Evolutionary conservation across 2,888 invertebrate species (phyloP), one percentile per base, ranked within the genome.

Genomic region (Aphodius sticticus): DNA sequence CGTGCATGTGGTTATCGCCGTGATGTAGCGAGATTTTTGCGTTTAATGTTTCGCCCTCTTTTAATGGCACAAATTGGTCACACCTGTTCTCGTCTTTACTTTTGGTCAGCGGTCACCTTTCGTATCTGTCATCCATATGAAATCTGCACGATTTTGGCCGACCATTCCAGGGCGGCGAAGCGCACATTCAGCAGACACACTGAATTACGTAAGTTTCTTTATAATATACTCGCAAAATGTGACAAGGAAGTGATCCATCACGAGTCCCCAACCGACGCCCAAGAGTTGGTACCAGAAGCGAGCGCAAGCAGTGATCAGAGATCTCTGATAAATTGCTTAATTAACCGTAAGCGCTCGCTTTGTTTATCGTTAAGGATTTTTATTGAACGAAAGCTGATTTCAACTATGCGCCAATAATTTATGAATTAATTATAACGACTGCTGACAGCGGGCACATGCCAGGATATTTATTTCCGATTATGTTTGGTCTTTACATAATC

Each of bases 341-440:
- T 53, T 53, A 53, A 53, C 53, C 53, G 53, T 53, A 53, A 53
- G 53, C 53, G 53, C 7, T 53, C 53, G 53, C 53, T 53, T 53
- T 53, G 53, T 53, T 53, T 53, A 53, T 53, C 53, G 53, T 53
- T 26, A 53, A 53, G 53, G 53, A 53, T 53, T 53, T 53, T 53
- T 53, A 53, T 53, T 53, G 12, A 53, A 53, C 53, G 53, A 53
- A 53, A 53, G 53, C 12, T 53, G 53, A 53, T 53, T 53, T 53
- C 53, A 53, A 9, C 9, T 53, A 53, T 5, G 53, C 53, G 4
- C 9, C 7, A 9, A 53, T 53, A 53, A 53, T 9, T 53, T 53
- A 53, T 53, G 53, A 53, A 53, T 53, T 53, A 53, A 53, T 53
- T 53, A 53, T 53, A 53, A 53, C 53, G 53, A 53, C 53, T 53